These are phyloP conservation scores for Beris morrisii DNA, from an alignment of 2,888 invertebrate genomes.

Conservation along the genomic window DNA sequence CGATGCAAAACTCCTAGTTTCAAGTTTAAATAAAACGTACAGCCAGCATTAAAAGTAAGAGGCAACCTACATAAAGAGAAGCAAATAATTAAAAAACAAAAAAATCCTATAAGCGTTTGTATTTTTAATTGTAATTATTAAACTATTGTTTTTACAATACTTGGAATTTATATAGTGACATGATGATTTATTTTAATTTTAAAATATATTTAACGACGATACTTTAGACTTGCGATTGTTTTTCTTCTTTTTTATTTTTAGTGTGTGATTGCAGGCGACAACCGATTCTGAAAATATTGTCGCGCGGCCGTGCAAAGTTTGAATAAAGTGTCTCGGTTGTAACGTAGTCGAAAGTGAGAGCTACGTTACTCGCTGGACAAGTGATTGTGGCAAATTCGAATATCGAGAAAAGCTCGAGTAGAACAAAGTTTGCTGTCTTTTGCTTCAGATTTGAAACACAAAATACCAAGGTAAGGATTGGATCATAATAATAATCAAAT, in stretches of 20 bases:
- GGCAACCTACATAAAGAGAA: slow-evolving; percentile 14
- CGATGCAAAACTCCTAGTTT: slow-evolving; percentile 10
- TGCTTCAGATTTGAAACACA: too few species aligned
- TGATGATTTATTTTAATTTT: slow-evolving; percentile 33
- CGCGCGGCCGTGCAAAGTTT: too few species aligned
- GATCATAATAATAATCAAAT: too few species aligned
- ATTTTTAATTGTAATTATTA: slow-evolving; percentile 30
- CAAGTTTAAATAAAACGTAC: slow-evolving; percentile 11
- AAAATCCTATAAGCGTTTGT: slow-evolving; percentile 29
- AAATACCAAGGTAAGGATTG: too few species aligned
- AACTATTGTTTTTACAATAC: slow-evolving; percentile 32
- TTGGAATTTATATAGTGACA: slow-evolving; percentile 34
- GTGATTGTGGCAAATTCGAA: too few species aligned
- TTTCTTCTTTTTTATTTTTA: slow-evolving; percentile 5
- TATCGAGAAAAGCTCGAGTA: too few species aligned
- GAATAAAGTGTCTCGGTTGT: background rate
- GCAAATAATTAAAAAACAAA: background rate
- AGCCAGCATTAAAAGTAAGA: slow-evolving; percentile 19
- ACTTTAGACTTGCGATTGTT: slow-evolving; percentile 7
- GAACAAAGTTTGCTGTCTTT: too few species aligned
- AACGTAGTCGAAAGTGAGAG: too few species aligned
- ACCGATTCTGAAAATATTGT: background rate
- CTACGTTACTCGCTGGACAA: too few species aligned
- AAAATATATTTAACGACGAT: slow-evolving; percentile 33
- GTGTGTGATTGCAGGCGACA: background rate